Conservation (phyloP, 2,797 vertebrate genomes). For the Morelia viridis region DNA sequence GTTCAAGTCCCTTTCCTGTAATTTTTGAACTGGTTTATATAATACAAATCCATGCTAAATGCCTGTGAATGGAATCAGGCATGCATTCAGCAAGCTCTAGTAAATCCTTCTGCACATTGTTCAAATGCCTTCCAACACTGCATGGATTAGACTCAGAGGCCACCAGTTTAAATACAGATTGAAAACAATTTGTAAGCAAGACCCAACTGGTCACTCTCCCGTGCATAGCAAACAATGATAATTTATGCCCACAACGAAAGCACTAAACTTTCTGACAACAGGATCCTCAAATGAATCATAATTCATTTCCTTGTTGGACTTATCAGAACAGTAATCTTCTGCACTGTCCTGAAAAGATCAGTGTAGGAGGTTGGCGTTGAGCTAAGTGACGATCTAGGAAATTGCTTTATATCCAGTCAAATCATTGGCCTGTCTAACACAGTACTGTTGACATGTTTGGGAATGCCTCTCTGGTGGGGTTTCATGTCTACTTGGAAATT, state of each 20-base stretch:
- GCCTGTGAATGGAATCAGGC: conserved; percentile 46
- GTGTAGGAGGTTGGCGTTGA: not conserved
- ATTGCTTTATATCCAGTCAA: not conserved
- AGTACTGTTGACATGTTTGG: not conserved
- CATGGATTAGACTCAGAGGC: conserved; percentile 37
- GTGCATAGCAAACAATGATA: conserved; percentile 2
- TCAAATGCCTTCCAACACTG: conserved; percentile 23
- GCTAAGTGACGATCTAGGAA: not conserved
- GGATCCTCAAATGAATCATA: not conserved
- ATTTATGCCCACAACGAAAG: not conserved
- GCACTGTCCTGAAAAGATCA: not conserved
- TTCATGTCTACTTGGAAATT: not conserved
- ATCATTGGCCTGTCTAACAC: not conserved
- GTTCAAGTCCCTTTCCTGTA: not conserved
- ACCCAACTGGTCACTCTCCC: not conserved
- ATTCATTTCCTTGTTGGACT: not conserved
- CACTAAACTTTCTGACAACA: not conserved
- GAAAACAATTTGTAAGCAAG: conserved; percentile 9
- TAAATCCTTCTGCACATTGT: conserved; percentile 44
- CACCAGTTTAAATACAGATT: conserved; percentile 27
- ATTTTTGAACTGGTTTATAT: conserved; percentile 4
- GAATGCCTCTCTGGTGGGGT: not conserved
- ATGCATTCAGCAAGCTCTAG: conserved; percentile 42
- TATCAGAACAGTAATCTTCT: not conserved
- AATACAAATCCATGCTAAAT: conserved; percentile 47